These are phyloP conservation scores for Strix occidentalis DNA, from an alignment of 2,797 vertebrate genomes.

Conservation along the genomic window DNA sequence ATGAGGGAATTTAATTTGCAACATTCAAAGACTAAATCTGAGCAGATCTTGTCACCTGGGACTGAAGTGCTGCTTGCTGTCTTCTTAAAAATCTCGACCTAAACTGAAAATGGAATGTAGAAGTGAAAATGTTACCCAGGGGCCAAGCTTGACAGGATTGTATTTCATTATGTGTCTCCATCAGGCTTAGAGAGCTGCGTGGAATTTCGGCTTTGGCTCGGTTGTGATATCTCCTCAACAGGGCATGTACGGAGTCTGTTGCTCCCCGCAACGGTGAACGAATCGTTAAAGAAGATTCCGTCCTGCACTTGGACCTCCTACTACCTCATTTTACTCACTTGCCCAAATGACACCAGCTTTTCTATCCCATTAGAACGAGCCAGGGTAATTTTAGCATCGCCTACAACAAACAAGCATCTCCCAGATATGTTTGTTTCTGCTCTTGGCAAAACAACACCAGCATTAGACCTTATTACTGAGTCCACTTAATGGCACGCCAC, in stretches of 20 bases:
- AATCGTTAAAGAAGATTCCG: background rate
- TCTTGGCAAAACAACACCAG: conserved; percentile 7
- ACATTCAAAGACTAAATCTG: conserved; percentile 98
- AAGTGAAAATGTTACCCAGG: conserved; percentile 82
- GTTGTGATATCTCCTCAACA: conserved; percentile 32
- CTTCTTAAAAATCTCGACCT: conserved; percentile 87
- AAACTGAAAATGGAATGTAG: conserved; percentile 82
- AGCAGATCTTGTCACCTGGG: conserved; percentile 93
- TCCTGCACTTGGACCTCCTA: background rate
- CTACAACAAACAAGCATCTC: background rate
- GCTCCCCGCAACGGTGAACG: background rate
- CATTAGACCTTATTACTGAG: background rate
- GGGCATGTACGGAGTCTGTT: background rate
- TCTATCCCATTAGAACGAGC: conserved; percentile 3
- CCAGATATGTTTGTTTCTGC: background rate
- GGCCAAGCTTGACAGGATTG: conserved; percentile 74
- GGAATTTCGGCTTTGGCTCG: conserved; percentile 23
- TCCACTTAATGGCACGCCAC: background rate
- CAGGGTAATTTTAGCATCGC: conserved; percentile 38
- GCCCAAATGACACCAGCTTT: conserved; percentile 14
- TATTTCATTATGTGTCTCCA: conserved; percentile 78
- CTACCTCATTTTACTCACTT: background rate
- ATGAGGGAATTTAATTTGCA: conserved; percentile 99
- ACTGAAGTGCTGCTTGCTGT: conserved; percentile 83
- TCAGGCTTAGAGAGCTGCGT: conserved; percentile 66